Evolutionary conservation across 1,140 invertebrate species (phyloP), one percentile per base, ranked within the genome.

Genomic region (Drosophila subobscura): DNA sequence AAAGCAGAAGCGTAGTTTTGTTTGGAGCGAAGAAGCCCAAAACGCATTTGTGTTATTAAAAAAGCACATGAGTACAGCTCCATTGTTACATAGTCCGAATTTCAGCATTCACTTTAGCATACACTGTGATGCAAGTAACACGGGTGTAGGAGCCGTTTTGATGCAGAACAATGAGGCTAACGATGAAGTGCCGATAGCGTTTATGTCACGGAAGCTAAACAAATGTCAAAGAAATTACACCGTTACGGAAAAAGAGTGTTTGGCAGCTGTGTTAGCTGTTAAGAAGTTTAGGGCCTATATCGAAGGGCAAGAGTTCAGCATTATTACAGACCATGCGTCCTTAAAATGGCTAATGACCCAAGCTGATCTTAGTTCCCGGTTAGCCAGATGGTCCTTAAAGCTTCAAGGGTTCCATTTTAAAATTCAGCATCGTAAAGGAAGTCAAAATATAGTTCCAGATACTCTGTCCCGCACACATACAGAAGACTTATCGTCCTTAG

Each of bases 81-180:
- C 49, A 20, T 6, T 33, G 10, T 14, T 51, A 5, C 27, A 51
- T 8, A 20, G 25, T 7, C 49, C 49, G n/a, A 33, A 51, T 51
- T 51, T 51, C 5, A 29, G 10, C 1, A 4, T 29, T 5, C 49
- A 14, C 2, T 51, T 51, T 51, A 14, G 20, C 8, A 51, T 51
- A 6, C 49, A 51, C 8, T 51, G 49, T 14, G 6, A 29, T 29
- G 49, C 27, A 25, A 51, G 49, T 14, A n/a, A 14, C 49, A 29
- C 49, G 3, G 49, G 49, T 7, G n/a, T 51, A 29, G 27, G 27
- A 7, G 27, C 27, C 7, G 27, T 29, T 7, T 29, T 29, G 6
- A 29, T 29, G 8, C 76, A 89, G 7, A 49, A 27, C 23, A 49
- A 27, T 7, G 46, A 49, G 12, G n/a, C 25, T 12, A 49, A 49